Conservation (phyloP, 1,140 invertebrate species). For the Sinonovacula constricta region DNA sequence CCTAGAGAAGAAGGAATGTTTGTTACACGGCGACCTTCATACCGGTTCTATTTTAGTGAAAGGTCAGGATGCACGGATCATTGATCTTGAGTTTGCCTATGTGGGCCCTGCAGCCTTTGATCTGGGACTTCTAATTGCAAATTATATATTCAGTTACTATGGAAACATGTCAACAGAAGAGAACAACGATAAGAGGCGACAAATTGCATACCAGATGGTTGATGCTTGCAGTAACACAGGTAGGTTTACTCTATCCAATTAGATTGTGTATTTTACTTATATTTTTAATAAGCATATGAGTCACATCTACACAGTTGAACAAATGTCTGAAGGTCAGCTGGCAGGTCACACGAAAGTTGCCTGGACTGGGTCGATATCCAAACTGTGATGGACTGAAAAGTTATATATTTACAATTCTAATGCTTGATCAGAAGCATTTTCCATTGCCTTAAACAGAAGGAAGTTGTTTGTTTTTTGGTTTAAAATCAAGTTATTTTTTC, state of each 20-base stretch:
- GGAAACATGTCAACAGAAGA: constrained; percentile 60
- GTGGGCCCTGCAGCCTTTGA: constrained; percentile 66
- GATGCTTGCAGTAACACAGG: constrained; percentile 61
- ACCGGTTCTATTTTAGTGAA: constrained; percentile 67
- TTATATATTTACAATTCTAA: too few species aligned
- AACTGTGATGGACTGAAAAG: too few species aligned
- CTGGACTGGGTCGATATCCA: too few species aligned
- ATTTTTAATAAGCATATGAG: neutral
- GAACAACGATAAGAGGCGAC: constrained; percentile 57
- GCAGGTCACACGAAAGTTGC: neutral
- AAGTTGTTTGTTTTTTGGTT: too few species aligned
- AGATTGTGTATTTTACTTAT: neutral
- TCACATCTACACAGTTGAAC: neutral
- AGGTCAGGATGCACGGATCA: constrained; percentile 55
- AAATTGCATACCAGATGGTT: constrained; percentile 61
- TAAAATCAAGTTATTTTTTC: too few species aligned
- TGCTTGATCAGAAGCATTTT: too few species aligned
- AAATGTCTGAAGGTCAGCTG: neutral
- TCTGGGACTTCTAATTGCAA: constrained; percentile 62
- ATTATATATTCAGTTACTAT: constrained; percentile 66
- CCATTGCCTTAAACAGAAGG: too few species aligned
- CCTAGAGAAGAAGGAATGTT: constrained; percentile 65
- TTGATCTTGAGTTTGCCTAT: constrained; percentile 65
- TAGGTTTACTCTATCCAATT: constrained; percentile 20
- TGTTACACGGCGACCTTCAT: constrained; percentile 70